phyloP scores from a whole-genome alignment of 2,113 vertebrate genomes.

The Xenopus borealis region DNA sequence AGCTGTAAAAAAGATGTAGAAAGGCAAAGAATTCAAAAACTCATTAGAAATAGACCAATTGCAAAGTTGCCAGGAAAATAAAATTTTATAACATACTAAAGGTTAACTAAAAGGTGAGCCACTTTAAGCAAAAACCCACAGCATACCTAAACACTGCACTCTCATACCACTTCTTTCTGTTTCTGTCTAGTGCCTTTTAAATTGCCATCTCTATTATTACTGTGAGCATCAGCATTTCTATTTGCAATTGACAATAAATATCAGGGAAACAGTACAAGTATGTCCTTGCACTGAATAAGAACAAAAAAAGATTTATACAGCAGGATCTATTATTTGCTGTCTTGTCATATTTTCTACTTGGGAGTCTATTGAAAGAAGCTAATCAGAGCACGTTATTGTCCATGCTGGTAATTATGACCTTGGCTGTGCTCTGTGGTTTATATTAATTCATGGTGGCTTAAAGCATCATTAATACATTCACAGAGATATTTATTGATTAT shows the following conservation, averaged over 20 bases:
- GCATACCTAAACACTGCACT: no score
- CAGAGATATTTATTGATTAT: no score
- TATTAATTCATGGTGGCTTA: no score
- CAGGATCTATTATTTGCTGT: slow-evolving; percentile 13
- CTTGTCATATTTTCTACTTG: not conserved
- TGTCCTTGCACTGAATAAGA: slow-evolving; percentile 5
- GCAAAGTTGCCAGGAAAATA: no score
- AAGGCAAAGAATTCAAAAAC: no score
- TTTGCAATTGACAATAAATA: slow-evolving; percentile 29
- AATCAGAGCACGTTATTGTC: slow-evolving; percentile 29
- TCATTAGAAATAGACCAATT: no score
- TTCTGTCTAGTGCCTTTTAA: not conserved
- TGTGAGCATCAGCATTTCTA: slow-evolving; percentile 8
- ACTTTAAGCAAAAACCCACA: no score
- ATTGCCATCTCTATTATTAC: slow-evolving; percentile 6
- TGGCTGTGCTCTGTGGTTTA: not conserved
- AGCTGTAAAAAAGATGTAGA: no score
- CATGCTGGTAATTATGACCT: slow-evolving; percentile 20
- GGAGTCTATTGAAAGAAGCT: not conserved
- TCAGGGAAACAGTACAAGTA: not conserved
- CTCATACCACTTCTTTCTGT: no score
- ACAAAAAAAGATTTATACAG: slow-evolving; percentile 30
- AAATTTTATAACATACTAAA: no score
- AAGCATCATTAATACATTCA: no score
- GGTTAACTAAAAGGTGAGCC: no score